These are phyloP conservation scores for Podocnemis expansa DNA, from an alignment of 2,113 vertebrate species.

Conservation along the genomic window DNA sequence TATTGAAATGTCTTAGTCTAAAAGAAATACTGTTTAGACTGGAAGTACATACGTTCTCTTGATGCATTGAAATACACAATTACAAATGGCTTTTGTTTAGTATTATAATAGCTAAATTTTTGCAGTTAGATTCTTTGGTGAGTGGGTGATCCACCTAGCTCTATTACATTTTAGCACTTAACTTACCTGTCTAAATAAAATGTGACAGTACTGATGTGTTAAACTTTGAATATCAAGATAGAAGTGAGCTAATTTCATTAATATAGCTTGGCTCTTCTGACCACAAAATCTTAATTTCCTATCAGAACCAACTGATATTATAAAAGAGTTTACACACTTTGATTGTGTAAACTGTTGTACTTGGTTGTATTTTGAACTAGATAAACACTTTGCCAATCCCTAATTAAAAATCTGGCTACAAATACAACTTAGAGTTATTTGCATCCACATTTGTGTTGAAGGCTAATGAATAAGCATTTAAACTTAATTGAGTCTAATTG, in stretches of 20 bases:
- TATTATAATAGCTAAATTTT: not conserved
- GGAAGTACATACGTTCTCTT: not conserved
- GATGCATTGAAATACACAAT: not conserved
- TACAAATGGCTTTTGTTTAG: not conserved
- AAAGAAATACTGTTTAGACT: not conserved
- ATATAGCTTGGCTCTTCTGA: constrained; percentile 39
- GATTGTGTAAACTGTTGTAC: constrained; percentile 43
- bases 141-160: not conserved
- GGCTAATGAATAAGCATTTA: constrained; percentile 78
- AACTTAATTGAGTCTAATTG: constrained; percentile 79
- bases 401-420: constrained; percentile 69
- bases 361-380: constrained; percentile 39
- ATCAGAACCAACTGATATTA: constrained; percentile 52
- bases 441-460: constrained; percentile 70
- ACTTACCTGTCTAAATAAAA: not conserved
- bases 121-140: not conserved
- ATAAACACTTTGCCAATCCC: constrained; percentile 65
- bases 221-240: constrained; percentile 20
- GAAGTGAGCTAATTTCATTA: constrained; percentile 54
- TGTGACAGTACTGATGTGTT: not conserved
- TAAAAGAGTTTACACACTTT: constrained; percentile 47
- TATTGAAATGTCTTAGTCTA: not conserved
- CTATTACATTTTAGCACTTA: not conserved
- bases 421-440: constrained; percentile 67
- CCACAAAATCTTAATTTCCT: constrained; percentile 44